These are phyloP conservation scores for Salmo trutta DNA, from an alignment of 2,797 vertebrate genomes.

Conservation along the genomic window DNA sequence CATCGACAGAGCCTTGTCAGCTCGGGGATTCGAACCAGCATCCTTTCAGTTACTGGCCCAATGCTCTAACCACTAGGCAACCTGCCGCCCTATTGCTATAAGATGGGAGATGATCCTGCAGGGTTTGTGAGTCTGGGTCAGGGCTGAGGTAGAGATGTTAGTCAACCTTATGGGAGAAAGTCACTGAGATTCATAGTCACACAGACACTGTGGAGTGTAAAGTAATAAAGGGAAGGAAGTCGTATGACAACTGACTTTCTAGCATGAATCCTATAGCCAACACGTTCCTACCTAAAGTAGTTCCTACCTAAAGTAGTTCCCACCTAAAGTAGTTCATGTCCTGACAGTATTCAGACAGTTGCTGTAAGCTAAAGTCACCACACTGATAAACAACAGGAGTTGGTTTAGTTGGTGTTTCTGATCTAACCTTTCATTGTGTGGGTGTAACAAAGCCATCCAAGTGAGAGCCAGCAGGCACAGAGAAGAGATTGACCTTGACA, in stretches of 20 bases:
- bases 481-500: conserved; percentile 33
- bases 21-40: no score
- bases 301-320: not conserved
- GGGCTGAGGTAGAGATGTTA: not conserved
- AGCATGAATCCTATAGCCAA: not conserved
- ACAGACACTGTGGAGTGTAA: not conserved
- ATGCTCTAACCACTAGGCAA: no score
- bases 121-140: no score
- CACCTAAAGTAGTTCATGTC: not conserved
- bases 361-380: not conserved
- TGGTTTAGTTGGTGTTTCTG: no score
- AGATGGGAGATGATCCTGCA: no score
- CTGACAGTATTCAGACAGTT: not conserved
- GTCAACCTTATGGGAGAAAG: not conserved
- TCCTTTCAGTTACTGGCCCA: no score
- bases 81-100: no score
- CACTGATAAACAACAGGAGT: no score
- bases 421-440: not conserved
- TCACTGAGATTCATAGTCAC: conserved; percentile 11
- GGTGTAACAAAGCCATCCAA: not conserved
- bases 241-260: not conserved
- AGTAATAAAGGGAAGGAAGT: conserved; percentile 11
- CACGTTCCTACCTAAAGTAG: not conserved
- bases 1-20: no score
- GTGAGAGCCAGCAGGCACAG: conserved; percentile 8